These are phyloP conservation scores for Corvus cornix DNA, from an alignment of 2,113 vertebrate species.

Conservation along the genomic window DNA sequence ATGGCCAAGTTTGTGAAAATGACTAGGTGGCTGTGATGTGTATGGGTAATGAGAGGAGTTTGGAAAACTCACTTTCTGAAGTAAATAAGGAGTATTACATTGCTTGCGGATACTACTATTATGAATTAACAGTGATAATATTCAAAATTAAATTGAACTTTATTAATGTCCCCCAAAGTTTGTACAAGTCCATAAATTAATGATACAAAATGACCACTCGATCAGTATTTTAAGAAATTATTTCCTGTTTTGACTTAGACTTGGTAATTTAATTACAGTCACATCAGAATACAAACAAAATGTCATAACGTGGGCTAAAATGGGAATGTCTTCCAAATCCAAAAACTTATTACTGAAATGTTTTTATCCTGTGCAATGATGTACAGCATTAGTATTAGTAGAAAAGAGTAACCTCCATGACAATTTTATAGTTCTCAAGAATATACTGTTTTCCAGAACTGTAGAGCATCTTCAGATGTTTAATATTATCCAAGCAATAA, in stretches of 20 bases:
- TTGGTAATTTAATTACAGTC: neutral
- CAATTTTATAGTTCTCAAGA: neutral
- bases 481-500: neutral
- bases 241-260: slow-evolving; percentile 26
- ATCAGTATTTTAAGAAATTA: neutral
- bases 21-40: neutral
- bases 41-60: neutral
- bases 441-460: neutral
- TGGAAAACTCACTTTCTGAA: neutral
- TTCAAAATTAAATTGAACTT: neutral
- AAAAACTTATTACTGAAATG: neutral
- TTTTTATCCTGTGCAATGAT: neutral
- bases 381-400: neutral
- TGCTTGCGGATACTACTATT: neutral
- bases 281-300: slow-evolving; percentile 35
- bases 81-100: neutral
- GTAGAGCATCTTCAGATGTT: neutral
- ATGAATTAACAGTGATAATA: neutral
- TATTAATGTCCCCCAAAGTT: neutral
- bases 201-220: neutral
- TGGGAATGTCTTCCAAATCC: neutral
- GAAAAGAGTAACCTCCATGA: neutral
- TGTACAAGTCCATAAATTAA: neutral
- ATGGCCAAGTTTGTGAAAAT: neutral
- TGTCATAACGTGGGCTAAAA: neutral